phyloP scores from a whole-genome alignment of 2,113 vertebrate species.

The Acrocephalus arundinaceus region DNA sequence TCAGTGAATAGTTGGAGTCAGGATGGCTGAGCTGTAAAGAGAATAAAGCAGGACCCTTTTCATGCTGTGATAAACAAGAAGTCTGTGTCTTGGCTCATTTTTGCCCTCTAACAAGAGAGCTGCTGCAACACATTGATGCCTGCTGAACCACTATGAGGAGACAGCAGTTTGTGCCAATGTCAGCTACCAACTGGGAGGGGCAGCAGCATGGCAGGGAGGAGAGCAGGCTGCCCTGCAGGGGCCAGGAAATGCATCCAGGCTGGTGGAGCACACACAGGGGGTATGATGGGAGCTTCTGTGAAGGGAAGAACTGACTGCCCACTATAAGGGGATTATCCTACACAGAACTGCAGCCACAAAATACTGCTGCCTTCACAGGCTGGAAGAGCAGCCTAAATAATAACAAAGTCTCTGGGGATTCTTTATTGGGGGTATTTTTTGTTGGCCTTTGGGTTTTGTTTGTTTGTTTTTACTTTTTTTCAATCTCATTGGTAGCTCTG shows the following conservation, averaged over 20 bases:
- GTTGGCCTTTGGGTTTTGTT: rapidly evolving
- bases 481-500: background rate
- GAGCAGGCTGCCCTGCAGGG: background rate
- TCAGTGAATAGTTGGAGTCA: background rate
- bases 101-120: background rate
- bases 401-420: background rate
- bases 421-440: background rate
- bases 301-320: background rate
- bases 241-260: rapidly evolving
- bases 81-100: background rate
- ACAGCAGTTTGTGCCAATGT: background rate
- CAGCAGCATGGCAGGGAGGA: rapidly evolving
- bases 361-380: background rate
- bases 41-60: background rate
- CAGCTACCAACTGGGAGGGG: background rate
- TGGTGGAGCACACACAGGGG: background rate
- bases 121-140: background rate
- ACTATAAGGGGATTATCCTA: background rate
- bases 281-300: rapidly evolving
- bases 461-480: background rate
- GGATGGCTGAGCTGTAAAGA: background rate
- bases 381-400: background rate
- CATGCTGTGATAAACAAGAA: background rate
- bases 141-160: background rate
- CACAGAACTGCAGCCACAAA: background rate